Percentiles rank a stretch among this genome's conserved stretches.
phyloP scores from a whole-genome alignment of 2,888 invertebrate genomes.

The Eupithecia centaureata region DNA sequence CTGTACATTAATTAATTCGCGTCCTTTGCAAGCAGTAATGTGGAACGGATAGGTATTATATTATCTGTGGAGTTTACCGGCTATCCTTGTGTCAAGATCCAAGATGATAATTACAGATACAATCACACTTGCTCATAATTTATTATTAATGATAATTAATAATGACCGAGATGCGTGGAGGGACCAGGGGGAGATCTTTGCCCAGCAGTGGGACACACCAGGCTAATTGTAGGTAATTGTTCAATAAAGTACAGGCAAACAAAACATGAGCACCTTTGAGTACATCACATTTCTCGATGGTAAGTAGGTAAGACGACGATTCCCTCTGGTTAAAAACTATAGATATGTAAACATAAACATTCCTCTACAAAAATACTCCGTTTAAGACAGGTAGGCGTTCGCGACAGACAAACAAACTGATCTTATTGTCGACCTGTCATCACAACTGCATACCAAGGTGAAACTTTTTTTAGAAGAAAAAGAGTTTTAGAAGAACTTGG shows the following conservation, averaged over 20 bases:
- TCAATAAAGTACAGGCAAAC: too few relatives aligned
- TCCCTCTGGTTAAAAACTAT: background rate
- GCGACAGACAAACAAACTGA: constrained; percentile 38
- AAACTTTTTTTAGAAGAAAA: too few relatives aligned
- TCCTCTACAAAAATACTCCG: constrained; percentile 28
- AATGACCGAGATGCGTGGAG: too few relatives aligned
- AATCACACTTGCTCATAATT: background rate
- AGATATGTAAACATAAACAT: constrained; percentile 17
- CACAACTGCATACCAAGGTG: constrained; percentile 65
- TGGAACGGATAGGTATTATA: constrained; percentile 22
- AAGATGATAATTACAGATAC: constrained; percentile 2
- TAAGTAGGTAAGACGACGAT: background rate
- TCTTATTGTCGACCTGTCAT: constrained; percentile 53
- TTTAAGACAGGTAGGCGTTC: constrained; percentile 47
- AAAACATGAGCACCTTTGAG: too few relatives aligned
- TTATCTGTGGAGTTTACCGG: constrained; percentile 1
- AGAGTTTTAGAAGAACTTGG: background rate
- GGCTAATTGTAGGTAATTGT: too few relatives aligned
- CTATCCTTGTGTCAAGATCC: constrained; percentile 19
- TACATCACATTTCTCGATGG: too few relatives aligned
- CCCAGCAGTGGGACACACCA: too few relatives aligned
- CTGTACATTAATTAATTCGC: constrained; percentile 23
- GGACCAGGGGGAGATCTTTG: too few relatives aligned
- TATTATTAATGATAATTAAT: background rate
- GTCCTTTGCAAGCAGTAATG: constrained; percentile 26